Evolutionary conservation across 2,888 invertebrate species (phyloP), one percentile per base, ranked within the genome.

Genomic region (Lasioglossum lativentre): DNA sequence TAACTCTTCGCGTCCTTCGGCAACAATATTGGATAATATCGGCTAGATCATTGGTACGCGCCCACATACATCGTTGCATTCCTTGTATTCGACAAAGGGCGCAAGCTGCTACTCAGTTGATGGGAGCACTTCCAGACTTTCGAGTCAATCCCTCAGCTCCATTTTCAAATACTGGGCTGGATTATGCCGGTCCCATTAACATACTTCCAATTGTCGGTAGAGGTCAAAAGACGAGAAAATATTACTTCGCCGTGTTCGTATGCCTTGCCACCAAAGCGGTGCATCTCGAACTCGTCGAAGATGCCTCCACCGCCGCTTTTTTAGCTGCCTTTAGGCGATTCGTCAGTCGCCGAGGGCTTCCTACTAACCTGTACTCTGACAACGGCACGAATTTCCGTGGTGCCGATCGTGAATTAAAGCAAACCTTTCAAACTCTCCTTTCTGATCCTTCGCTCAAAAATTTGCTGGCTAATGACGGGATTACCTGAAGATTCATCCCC

Each of bases 21-120:
- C 66, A 66, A 66, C 34, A 66, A 66, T 66, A 66, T 66, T 66
- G 66, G 66, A 16, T 66, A 66, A 68, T 68, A 16, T 68, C 68
- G 6, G 68, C 38, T 5, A 30, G 68, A 34, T 68, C 68, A 0
- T 34, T 68, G 2, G 68, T 68, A 19, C 68, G 68, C 34, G 38
- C 16, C 4, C 30, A 68, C 68, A 68, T 68, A 38, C 38, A 68
- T 68, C 38, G 68, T 38, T 68, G 68, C 30, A 34, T 68, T 34
- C 16, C 34, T 1, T 68, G 68, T 38, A 19, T 68, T 34, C 68
- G 68, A 0, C 68, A 68, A 34, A 68, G 30, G 10, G 68, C 68
- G 12, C 38, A 68, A 19, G 30, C 68, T 0, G 68, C 68, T 19
- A 68, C 68, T 30, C 16, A 34, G 66, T 19, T 68, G 66, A 68